Evolutionary conservation across 2,797 vertebrate genomes (phyloP), one percentile per base, ranked within the genome.

Genomic region (Arrhamphus sclerolepis): DNA sequence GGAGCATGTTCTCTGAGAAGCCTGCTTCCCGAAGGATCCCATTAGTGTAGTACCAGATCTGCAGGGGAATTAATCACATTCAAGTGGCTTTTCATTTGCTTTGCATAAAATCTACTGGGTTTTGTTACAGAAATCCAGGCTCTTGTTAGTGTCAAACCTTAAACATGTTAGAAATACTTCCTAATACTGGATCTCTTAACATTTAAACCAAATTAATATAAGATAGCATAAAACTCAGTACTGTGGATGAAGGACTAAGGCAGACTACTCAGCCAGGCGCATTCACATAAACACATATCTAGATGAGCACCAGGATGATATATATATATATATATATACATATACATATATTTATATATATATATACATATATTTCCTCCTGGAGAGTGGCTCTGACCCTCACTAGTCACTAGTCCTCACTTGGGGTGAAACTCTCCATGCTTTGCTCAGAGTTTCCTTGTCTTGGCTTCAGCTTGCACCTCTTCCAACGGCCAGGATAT

Each of bases 11-110:
- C 1, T 14, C 66, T 0, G 72, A 48, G 55, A 98, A 94, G 46
- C 96, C 97, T 3, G 96, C 92, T 38, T 91, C 92, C 17, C 46
- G 76, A 1, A 99, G 94, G 82, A 99, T 97, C 73, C 89, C 94
- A 53, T 89, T 97, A 55, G 97, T 98, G 85, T 98, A 98, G 83
- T 97, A 98, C 97, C 96, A 98, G 71, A 99, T 97, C 97, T 98
- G 56, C 8, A 46, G 58, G 63, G 73, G 62, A 52, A 53, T 4
- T 53, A 44, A 76, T 22, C 17, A 66, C 19, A 22, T 26, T 18
- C 8, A 4, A 54, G 2, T 19, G 8, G 5, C 18, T 3, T 56
- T 49, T n/a, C 2, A 47, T 46, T 22, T 39, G 7, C 40, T 42
- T 19, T 40, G 7, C 22, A 39, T 28, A 4, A n/a, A 41, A 22